Conservation (phyloP, 2,113 vertebrate species). For the Carassius carassius region DNA sequence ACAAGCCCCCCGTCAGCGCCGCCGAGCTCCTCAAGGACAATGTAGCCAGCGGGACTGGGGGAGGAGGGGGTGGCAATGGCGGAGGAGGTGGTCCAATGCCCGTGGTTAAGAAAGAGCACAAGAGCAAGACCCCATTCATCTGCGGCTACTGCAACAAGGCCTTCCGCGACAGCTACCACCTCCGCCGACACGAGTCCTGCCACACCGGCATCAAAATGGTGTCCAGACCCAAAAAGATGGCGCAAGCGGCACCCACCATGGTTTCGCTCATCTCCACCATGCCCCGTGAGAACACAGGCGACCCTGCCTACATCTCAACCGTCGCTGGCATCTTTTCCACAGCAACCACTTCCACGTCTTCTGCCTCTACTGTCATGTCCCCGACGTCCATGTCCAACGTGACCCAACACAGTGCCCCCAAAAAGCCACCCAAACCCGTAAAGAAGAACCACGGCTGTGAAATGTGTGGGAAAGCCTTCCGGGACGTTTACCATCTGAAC, state of each 20-base stretch:
- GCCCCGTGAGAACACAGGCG: conserved; percentile 87
- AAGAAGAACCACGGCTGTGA: conserved; percentile 99
- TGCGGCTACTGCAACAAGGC: conserved; percentile 99
- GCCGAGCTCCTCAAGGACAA: conserved; percentile 94
- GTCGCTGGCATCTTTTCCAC: conserved; percentile 95
- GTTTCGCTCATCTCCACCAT: conserved; percentile 95
- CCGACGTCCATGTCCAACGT: conserved; percentile 67
- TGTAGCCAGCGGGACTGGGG: conserved; percentile 62
- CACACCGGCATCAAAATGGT: conserved; percentile 98
- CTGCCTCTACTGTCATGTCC: conserved; percentile 74
- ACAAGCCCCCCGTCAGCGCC: conserved; percentile 87
- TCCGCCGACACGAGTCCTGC: conserved; percentile 97
- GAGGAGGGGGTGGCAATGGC: conserved; percentile 59
- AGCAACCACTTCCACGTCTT: conserved; percentile 91
- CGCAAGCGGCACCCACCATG: conserved; percentile 86
- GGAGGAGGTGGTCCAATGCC: conserved; percentile 72
- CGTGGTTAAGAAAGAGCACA: conserved; percentile 95
- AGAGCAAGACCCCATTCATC: conserved; percentile 96
- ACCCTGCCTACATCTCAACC: conserved; percentile 89
- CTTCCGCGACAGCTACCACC: conserved; percentile 99
- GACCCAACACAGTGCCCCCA: conserved; percentile 81
- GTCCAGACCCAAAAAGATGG: conserved; percentile 94
- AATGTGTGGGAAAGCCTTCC: conserved; percentile 98
- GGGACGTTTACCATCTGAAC: conserved; percentile 99
- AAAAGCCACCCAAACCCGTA: conserved; percentile 95